Conservation (phyloP, 2,797 vertebrate species). For the Siniperca obscura region DNA sequence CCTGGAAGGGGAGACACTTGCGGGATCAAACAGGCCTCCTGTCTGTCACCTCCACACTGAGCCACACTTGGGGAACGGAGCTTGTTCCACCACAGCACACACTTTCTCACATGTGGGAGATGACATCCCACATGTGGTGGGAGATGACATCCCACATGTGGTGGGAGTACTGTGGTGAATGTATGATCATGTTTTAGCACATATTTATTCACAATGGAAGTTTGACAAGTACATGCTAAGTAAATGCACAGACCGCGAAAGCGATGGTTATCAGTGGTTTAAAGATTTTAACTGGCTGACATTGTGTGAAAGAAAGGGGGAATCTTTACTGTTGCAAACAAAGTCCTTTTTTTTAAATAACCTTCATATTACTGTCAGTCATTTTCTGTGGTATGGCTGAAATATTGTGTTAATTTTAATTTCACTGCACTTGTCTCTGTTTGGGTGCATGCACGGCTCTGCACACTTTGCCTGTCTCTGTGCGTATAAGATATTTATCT, state of each 20-base stretch:
- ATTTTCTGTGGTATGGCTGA: too few relatives aligned
- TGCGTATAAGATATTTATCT: neutral
- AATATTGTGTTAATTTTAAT: too few relatives aligned
- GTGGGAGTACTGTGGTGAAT: neutral
- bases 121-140: neutral
- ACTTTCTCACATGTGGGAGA: neutral
- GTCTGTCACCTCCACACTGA: conserved; percentile 46
- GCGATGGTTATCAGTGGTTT: too few relatives aligned
- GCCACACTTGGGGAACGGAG: conserved; percentile 20
- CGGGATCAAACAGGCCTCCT: conserved; percentile 55
- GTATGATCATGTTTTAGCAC: neutral
- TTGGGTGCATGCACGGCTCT: neutral
- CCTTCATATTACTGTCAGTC: too few relatives aligned
- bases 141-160: neutral
- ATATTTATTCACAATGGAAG: neutral
- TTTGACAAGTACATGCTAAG: neutral
- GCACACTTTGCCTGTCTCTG: too few relatives aligned
- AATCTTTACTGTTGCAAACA: too few relatives aligned
- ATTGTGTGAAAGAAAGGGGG: too few relatives aligned
- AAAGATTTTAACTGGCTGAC: too few relatives aligned
- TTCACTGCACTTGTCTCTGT: too few relatives aligned
- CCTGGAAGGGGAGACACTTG: conserved; percentile 61
- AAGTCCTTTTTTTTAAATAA: too few relatives aligned
- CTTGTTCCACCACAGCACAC: conserved; percentile 5
- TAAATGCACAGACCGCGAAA: too few relatives aligned